Evolutionary conservation across 2,113 vertebrate species (phyloP).

Genomic region (Boulengerochromis microlepis): DNA sequence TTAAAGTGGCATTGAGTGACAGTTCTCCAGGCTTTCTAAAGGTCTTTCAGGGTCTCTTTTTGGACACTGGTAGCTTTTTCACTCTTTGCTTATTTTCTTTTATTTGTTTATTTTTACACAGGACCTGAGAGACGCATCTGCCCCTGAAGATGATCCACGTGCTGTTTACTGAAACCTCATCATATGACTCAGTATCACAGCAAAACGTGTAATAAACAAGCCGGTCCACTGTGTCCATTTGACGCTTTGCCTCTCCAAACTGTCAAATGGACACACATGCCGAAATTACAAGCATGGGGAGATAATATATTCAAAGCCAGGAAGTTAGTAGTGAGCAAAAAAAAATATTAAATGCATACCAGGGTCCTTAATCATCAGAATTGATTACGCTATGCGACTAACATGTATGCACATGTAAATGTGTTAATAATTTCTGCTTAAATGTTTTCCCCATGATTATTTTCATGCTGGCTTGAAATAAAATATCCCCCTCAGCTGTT

Average conservation of each 20-base stretch:
- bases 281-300: rapidly evolving
- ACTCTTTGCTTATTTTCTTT: background rate
- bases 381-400: background rate
- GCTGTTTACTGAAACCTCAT: background rate
- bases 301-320: background rate
- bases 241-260: rapidly evolving
- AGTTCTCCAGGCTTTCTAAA: background rate
- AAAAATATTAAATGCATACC: rapidly evolving
- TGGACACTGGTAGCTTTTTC: background rate
- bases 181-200: background rate
- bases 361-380: background rate
- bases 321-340: background rate
- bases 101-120: background rate
- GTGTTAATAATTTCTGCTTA: background rate
- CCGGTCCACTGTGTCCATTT: background rate
- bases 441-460: background rate
- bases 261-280: background rate
- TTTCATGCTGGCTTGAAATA: background rate
- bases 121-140: background rate
- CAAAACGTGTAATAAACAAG: background rate
- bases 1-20: background rate
- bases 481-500: background rate
- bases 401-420: background rate
- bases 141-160: background rate
- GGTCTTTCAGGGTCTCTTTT: background rate